Evolutionary conservation across 2,888 invertebrate genomes (phyloP), one percentile per base, ranked within the genome.

Genomic region (Euspilapteryx auroguttella): DNA sequence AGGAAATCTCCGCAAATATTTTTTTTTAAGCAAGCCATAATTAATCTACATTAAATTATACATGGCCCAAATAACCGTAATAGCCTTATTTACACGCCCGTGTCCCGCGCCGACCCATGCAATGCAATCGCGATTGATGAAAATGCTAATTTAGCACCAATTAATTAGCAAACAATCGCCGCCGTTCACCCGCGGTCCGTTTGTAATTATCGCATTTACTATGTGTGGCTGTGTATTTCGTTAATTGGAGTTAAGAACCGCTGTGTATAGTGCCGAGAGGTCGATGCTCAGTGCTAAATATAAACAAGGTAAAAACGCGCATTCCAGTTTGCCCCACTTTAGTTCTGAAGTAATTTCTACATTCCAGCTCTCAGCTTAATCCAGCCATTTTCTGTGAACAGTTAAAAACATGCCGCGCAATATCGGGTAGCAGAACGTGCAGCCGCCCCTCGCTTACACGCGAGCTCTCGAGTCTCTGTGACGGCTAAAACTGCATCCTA

Each of bases 1-100:
- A 61, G 53, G 40, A 53, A 56, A 66, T 69, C 71, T 71, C 68
- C 65, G 63, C 65, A 71, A 64, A 68, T 68, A 62, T 61, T 59
- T 68, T 64, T 55, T 56, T 50, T 61, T 56, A 66, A 63, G 64
- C 55, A 55, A 57, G 53, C 56, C 62, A 65, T 59, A 61, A 68
- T 66, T 66, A 68, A 66, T 59, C 56, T 54, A 57, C 51, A 58
- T 55, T 49, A 53, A 49, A 48, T 41, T 56, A 61, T 55, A 54
- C n/a, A n/a, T n/a, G n/a, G n/a, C n/a, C n/a, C n/a, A n/a, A n/a
- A n/a, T n/a, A n/a, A n/a, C n/a, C n/a, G n/a, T n/a, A n/a, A n/a
- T n/a, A n/a, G n/a, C n/a, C n/a, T n/a, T 30, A 21, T 25, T 25
- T 25, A 21, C 27, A 22, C 24, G 25, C 10, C 12, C 31, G n/a